Evolutionary conservation across 2,888 invertebrate species (phyloP), one percentile per base, ranked within the genome.

Genomic region (Rapana venosa): DNA sequence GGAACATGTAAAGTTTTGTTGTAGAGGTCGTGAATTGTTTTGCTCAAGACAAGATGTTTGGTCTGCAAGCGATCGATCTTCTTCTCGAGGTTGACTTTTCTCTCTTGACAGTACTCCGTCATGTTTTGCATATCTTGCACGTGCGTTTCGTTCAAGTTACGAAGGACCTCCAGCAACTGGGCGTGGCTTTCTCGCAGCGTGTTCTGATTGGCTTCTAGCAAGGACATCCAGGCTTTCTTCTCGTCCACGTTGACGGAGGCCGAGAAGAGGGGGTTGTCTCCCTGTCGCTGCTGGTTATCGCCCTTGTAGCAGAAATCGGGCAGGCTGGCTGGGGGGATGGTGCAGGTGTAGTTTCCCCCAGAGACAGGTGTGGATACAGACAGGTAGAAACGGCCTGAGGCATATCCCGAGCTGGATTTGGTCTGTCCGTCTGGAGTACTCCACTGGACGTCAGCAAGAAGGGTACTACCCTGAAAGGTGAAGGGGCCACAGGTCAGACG

Each of bases 401-500:
- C 79, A 20, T 79, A 79, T 13, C 79, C 79, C 20, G 79, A 32
- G 79, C 79, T 79, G 79, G 79, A 5, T 35, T 74, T 13, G 32
- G 35, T 35, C 32, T 79, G 22, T 8, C 79, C 79, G 35, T 13
- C 79, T 20, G 79, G 79, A 32, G 32, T 79, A 8, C 26, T 85
- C 84, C 84, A 85, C 15, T 22, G 8, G 36, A 85, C 84, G 58
- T 85, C 15, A 15, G 58, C 13, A 20, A 58, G 84, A 17, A 58
- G 84, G 5, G n/a, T 47, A 1, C 70, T 70, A 17, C 15, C 84
- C 84, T 13, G 1, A 26, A 85, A 85, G 84, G 84, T 58, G 84
- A 85, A 85, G 58, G 1, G 17, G 58, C 84, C 84, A 85, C 84
- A 85, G 84, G 84, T 85, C 84, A 85, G 84, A 15, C 84, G 84